Evolutionary conservation across 2,113 vertebrate species (phyloP).

Genomic region (human): DNA sequence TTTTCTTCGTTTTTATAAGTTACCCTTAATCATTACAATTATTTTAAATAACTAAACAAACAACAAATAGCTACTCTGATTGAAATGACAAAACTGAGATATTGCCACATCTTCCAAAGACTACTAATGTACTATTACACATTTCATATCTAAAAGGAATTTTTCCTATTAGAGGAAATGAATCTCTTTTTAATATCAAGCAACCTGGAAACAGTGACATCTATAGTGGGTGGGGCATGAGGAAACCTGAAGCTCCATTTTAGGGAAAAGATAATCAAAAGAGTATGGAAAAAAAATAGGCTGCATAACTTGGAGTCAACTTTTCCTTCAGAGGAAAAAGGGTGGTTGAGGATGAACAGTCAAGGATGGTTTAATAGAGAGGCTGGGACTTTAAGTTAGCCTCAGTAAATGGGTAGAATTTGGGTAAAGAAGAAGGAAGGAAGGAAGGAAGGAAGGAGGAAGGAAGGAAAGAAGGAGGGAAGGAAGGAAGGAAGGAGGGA

Average conservation of each 20-base stretch:
- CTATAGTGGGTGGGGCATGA: fast-evolving
- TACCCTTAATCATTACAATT: neutral
- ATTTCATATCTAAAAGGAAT: fast-evolving
- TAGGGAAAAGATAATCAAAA: neutral
- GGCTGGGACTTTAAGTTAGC: fast-evolving
- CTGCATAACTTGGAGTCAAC: neutral
- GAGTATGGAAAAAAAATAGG: neutral
- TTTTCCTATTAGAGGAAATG: no score
- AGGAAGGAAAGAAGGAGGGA: fast-evolving
- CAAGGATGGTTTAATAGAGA: neutral
- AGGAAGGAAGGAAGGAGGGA: no score
- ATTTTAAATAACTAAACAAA: neutral
- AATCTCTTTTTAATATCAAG: neutral
- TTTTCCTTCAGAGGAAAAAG: neutral
- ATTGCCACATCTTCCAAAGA: fast-evolving
- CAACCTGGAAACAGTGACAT: neutral
- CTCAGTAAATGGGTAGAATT: neutral
- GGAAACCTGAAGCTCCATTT: neutral
- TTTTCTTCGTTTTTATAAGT: neutral
- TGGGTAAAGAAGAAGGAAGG: neutral
- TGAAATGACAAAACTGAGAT: neutral
- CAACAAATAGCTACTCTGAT: neutral
- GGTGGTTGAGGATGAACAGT: no score
- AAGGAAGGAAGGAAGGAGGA: fast-evolving
- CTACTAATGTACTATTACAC: fast-evolving